Base-by-base conservation (phyloP, 2,797 vertebrate species). In the Aselliscus stoliczkanus region DNA sequence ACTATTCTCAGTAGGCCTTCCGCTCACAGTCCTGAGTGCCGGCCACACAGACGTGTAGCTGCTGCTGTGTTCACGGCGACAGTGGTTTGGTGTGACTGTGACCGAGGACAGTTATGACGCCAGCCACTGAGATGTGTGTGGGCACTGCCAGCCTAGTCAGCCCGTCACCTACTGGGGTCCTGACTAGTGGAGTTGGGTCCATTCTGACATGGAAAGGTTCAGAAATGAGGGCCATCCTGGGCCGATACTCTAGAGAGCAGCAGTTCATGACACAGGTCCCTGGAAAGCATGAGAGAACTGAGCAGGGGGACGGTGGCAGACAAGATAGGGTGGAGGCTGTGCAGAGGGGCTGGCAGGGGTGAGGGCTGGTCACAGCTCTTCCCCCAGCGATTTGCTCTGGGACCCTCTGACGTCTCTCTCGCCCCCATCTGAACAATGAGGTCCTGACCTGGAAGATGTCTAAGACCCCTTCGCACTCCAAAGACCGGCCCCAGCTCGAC, bases 281-380 rank as follows among this genome's bases (percentile, higher is more conserved):
- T 5, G 20, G 47, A 31, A 23, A 58, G 18, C 10, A 1, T 0
- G 18, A 58, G 31, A 72, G n/a, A n/a, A 4, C 1, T 14, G 9
- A 10, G 27, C 11, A 20, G 17, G 27, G 31, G 34, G 4, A 27
- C 10, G 21, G 58, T 2, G 31, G 39, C 11, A 27, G 44, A 58
- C 10, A 25, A 25, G 34, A n/a, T 3, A n/a, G 60, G 52, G 39
- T 13, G 31, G 47, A 23, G 34, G 60, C 0, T 6, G 21, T 4
- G 3, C n/a, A 54, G 62, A 73, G 34, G 9, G 21, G 17, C 2
- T 9, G 7, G 64, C 15, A 34, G 4, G 70, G 25, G 39, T 23
- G 25, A 50, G 58, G 23, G 10, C 52, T n/a, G 23, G 42, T 23
- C 39, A 52, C 5, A 39, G 21, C 21, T 11, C n/a, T 58, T 18